Evolutionary conservation across 2,888 invertebrate genomes (phyloP), one percentile per base, ranked within the genome.

Genomic region (Galerucella calmariensis): DNA sequence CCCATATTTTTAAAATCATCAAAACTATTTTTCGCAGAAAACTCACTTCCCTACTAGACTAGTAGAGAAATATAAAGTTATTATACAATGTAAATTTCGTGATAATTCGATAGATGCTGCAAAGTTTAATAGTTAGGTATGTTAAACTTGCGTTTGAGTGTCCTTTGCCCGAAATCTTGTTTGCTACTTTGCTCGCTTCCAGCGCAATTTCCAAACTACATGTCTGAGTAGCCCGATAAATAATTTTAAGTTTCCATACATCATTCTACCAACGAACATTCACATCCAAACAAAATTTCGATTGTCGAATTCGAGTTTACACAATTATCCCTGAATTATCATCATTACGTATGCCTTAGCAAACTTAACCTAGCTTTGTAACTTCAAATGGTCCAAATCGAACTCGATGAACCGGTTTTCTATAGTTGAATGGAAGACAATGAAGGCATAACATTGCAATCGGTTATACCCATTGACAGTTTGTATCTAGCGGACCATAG

Each of bases 381-480:
- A 61, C 73, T 66, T n/a, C 56, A 12, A 70, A 35, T 53, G 6
- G 20, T 65, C 44, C 63, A 58, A 71, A 71, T 71, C 58, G 71
- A 71, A 44, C 56, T 46, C 65, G 58, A 71, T 71, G 69, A 68
- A 74, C 53, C 67, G 69, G 41, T 48, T 66, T 51, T 71, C 59
- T 48, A 72, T 69, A 72, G 76, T 70, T 71, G 69, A 72, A 66
- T 61, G 65, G 76, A 72, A 71, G 68, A 76, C 76, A 76, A 76
- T 76, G 59, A 58, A 56, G 8, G 16, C 56, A 56, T 71, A 44
- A 48, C 67, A 59, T 59, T 44, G 66, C 72, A 62, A 56, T 69
- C 66, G 68, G 66, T 71, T 69, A 59, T n/a, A n/a, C 63, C 69
- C 69, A 69, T 69, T 69, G 61, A 69, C 59, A 48, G 24, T 24